These are phyloP conservation scores for Galaxias olidus DNA, from an alignment of 2,797 vertebrate genomes.

Conservation along the genomic window DNA sequence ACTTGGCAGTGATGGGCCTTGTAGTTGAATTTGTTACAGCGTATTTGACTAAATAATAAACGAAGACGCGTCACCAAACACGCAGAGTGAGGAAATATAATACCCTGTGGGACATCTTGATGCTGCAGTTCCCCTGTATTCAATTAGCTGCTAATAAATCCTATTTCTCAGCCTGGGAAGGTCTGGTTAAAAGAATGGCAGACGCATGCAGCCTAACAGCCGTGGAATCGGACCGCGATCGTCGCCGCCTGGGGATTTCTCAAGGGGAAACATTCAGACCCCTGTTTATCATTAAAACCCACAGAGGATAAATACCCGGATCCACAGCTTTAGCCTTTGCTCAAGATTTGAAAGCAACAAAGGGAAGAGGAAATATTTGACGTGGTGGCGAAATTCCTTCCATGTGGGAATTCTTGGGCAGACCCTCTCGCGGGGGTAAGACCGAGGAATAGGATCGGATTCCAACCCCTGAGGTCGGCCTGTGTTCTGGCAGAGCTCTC, in stretches of 20 bases:
- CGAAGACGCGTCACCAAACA: conserved; percentile 24
- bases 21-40: conserved; percentile 35
- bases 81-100: conserved; percentile 42
- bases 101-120: conserved; percentile 40
- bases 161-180: conserved; percentile 37
- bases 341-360: conserved; percentile 28
- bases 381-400: conserved; percentile 51
- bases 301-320: not conserved
- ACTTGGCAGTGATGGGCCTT: conserved; percentile 36
- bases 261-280: conserved; percentile 3
- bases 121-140: conserved; percentile 43
- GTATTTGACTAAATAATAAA: conserved; percentile 35
- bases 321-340: not conserved
- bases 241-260: conserved; percentile 11
- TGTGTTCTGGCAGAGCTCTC: conserved; percentile 35
- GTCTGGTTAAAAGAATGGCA: conserved; percentile 21
- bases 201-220: conserved; percentile 12
- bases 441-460: conserved; percentile 52
- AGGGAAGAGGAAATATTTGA: conserved; percentile 15
- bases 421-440: conserved; percentile 34
- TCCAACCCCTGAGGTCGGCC: conserved; percentile 49
- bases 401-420: conserved; percentile 20
- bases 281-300: conserved; percentile 20
- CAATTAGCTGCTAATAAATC: conserved; percentile 54
- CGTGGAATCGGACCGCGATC: conserved; percentile 8